Base-by-base conservation (phyloP, 2,797 vertebrate genomes). In the Rhinogobio ventralis region DNA sequence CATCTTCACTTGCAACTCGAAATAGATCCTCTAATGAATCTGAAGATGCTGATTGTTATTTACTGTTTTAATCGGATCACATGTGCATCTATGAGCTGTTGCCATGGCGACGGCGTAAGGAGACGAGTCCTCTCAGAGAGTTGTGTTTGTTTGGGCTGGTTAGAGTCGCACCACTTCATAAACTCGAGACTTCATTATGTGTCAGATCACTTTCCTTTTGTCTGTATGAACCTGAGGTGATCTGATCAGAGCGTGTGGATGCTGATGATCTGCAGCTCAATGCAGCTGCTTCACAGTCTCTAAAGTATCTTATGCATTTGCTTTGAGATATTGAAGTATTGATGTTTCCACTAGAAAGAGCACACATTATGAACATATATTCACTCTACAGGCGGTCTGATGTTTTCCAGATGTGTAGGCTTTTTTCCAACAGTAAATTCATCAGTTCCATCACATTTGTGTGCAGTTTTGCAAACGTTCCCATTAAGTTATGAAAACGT, bases 11-110 rank as follows among this genome's bases (percentile, higher is more conserved):
- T 23, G 53, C 72, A 23, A 36, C 49, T 33, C 11, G 19, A 60
- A n/a, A 76, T 60, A 60, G 36, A 69, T 14, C 33, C 13, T 42
- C 66, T 45, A 20, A 81, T 81, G 36, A 57, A 81, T 28, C 79
- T 71, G 33, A 71, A 71, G 79, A 42, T 28, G 36, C 33, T 45
- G 33, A 20, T 76, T 76, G 33, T 76, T 39, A 76, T 76, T 76
- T 57, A 39, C 33, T 39, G n/a, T 42, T 71, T 42, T 81, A 28
- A 68, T 81, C 9, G n/a, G 9, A 42, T 14, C 9, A 13, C 79
- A 36, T 46, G 51, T 69, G 66, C 73, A 57, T 57, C 9, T 57
- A 13, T 28, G 51, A 55, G 53, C 53, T 8, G 20, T 76, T 76
- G 33, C 74, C 53, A 60, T 76, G 53, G 53, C 7, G 51, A 76